phyloP scores from a whole-genome alignment of 2,797 vertebrate genomes.

The Oryzias sinensis region DNA sequence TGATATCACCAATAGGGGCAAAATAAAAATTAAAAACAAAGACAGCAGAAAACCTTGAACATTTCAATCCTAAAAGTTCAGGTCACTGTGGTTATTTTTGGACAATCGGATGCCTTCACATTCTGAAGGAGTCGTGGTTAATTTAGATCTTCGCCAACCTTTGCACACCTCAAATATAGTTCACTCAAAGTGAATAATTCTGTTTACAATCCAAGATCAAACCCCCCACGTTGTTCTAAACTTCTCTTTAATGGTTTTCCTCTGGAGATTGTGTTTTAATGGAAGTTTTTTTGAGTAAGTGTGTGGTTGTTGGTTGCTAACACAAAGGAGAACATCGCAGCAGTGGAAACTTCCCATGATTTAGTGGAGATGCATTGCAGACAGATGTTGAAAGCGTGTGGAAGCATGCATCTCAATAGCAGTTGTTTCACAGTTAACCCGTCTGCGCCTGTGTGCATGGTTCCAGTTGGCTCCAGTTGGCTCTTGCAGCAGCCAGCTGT shows the following conservation, averaged over 20 bases:
- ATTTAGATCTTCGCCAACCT: no score
- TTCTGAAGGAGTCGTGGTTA: neutral
- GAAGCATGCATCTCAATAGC: conserved; percentile 24
- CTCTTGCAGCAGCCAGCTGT: conserved; percentile 40
- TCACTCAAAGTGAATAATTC: neutral
- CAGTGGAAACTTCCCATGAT: conserved; percentile 17
- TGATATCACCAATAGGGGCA: neutral
- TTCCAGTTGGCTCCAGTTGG: conserved; percentile 17
- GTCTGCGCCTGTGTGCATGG: conserved; percentile 23
- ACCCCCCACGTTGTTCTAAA: conserved; percentile 4
- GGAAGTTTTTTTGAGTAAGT: conserved; percentile 26
- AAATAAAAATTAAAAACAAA: neutral
- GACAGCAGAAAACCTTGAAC: neutral
- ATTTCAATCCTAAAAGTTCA: no score
- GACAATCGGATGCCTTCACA: conserved; percentile 4
- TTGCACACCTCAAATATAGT: no score
- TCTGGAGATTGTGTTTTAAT: conserved; percentile 33
- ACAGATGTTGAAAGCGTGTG: conserved; percentile 46
- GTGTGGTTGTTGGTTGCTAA: conserved; percentile 21
- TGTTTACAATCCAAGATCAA: conserved; percentile 17
- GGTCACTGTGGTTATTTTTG: neutral
- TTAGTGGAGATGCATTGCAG: conserved; percentile 17
- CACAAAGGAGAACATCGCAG: conserved; percentile 5
- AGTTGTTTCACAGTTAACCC: conserved; percentile 44
- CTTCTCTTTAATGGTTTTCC: conserved; percentile 34